Conservation (phyloP, 2,113 vertebrate genomes). For the Meles meles region DNA sequence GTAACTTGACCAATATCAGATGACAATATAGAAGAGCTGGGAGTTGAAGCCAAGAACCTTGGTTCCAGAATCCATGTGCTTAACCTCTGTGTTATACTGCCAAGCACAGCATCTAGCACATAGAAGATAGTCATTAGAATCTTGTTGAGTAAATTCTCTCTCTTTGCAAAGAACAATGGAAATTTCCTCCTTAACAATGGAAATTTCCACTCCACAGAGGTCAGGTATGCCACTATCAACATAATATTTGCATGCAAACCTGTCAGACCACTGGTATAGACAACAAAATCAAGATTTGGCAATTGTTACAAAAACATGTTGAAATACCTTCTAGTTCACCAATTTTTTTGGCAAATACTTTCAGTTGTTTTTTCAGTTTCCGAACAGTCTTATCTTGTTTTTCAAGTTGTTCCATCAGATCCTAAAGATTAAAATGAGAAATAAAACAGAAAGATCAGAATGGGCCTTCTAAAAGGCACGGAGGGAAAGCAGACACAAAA, state of each 20-base stretch:
- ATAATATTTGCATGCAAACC: not conserved
- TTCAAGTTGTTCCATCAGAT: slow-evolving; percentile 98
- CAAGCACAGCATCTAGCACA: not conserved
- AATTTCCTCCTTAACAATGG: not conserved
- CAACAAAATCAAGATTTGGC: slow-evolving; percentile 15
- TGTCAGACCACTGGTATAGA: not conserved
- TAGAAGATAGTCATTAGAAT: not conserved
- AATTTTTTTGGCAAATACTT: slow-evolving; percentile 98
- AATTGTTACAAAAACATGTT: slow-evolving; percentile 7
- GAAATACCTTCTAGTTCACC: slow-evolving; percentile 96
- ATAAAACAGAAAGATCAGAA: slow-evolving; percentile 23
- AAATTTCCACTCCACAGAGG: not conserved
- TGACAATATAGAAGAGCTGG: not conserved
- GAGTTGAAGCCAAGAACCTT: not conserved
- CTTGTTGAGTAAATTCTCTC: not conserved
- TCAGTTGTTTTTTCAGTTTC: slow-evolving; percentile 98
- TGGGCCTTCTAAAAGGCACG: not conserved
- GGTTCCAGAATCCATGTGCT: not conserved
- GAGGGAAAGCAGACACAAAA: slow-evolving; percentile 36
- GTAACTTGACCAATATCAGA: not conserved
- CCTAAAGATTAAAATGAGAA: slow-evolving; percentile 82
- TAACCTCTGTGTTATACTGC: not conserved
- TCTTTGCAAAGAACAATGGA: not conserved
- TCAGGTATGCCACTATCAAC: not conserved
- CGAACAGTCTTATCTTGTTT: slow-evolving; percentile 99